phyloP scores from a whole-genome alignment of 2,888 invertebrate species.

The Parascotia fuliginaria region DNA sequence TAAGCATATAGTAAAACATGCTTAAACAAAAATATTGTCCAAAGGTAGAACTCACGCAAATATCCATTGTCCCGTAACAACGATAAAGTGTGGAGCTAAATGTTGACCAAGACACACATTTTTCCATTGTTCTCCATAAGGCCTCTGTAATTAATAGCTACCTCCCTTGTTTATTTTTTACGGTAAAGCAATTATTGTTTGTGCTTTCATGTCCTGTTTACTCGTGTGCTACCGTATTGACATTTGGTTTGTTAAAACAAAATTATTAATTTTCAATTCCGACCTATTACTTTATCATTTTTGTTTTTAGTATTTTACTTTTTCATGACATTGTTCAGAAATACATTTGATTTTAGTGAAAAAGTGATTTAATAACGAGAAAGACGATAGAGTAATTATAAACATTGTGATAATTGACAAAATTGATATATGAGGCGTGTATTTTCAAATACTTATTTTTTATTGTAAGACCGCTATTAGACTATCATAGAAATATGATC shows the following conservation, averaged over 20 bases:
- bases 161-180: conserved; percentile 25
- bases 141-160: conserved; percentile 38
- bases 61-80: conserved; percentile 29
- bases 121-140: conserved; percentile 36
- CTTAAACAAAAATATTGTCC: conserved; percentile 32
- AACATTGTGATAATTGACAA: too few species aligned
- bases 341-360: too few species aligned
- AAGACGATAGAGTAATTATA: too few species aligned
- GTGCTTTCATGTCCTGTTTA: conserved; percentile 2
- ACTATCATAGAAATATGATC: too few species aligned
- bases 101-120: conserved; percentile 41
- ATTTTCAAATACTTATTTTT: too few species aligned
- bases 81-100: conserved; percentile 36
- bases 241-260: neutral
- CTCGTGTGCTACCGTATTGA: neutral
- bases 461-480: too few species aligned
- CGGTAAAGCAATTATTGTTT: conserved; percentile 9
- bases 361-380: too few species aligned
- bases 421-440: too few species aligned
- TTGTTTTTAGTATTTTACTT: too few species aligned
- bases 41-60: conserved; percentile 32
- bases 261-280: neutral
- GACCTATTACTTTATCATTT: neutral
- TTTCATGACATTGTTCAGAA: too few species aligned
- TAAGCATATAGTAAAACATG: conserved; percentile 11